A percentile compares a stretch with the other conserved stretches of the same genome.
These are phyloP conservation scores for Harmothoe impar DNA, from an alignment of 2,888 invertebrate species.

Conservation along the genomic window DNA sequence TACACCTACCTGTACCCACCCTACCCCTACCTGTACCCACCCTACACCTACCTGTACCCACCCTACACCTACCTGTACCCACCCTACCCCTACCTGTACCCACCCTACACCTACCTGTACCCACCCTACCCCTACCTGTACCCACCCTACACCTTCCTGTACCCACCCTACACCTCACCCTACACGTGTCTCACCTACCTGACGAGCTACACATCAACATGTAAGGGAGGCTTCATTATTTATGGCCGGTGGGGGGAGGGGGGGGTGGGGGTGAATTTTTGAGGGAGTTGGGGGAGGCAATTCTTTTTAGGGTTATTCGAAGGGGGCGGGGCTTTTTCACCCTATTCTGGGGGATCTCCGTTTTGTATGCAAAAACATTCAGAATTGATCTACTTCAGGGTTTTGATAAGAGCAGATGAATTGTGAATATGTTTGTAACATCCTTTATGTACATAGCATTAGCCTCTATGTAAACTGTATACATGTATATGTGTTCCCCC, in stretches of 20 bases:
- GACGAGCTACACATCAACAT: slow-evolving; percentile 70
- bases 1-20: slow-evolving; percentile 71
- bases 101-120: slow-evolving; percentile 73
- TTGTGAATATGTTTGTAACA: too few relatives aligned
- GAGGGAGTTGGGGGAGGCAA: too few relatives aligned
- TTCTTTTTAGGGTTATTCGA: too few relatives aligned
- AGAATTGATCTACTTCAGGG: too few relatives aligned
- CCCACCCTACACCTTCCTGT: slow-evolving; percentile 72
- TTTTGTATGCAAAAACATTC: too few relatives aligned
- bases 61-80: slow-evolving; percentile 66
- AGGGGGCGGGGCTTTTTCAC: too few relatives aligned
- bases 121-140: slow-evolving; percentile 70
- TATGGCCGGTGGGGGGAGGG: too few relatives aligned
- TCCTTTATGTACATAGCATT: too few relatives aligned
- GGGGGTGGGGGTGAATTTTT: too few relatives aligned
- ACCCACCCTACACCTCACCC: slow-evolving; percentile 72
- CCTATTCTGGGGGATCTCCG: too few relatives aligned
- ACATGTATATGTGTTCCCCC: neutral
- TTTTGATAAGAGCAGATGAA: neutral
- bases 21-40: slow-evolving; percentile 74
- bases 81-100: slow-evolving; percentile 68
- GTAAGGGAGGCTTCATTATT: too few relatives aligned
- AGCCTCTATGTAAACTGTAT: too few relatives aligned
- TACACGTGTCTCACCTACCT: slow-evolving; percentile 70
- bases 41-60: slow-evolving; percentile 70